These are phyloP conservation scores for Agrypnus murinus DNA, from an alignment of 2,888 invertebrate species.

Conservation along the genomic window DNA sequence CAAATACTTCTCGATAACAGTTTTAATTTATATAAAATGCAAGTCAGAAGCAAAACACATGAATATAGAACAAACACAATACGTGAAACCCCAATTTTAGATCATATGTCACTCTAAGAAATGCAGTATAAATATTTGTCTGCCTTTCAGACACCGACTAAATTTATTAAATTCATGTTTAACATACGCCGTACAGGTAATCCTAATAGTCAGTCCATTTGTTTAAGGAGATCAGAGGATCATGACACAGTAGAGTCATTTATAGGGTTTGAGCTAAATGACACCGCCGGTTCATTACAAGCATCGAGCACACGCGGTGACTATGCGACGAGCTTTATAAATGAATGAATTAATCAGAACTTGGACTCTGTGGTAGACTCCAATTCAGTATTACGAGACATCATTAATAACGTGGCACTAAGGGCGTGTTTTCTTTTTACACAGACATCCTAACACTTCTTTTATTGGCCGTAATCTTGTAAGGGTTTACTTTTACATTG, in stretches of 20 bases:
- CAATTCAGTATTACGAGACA: neutral
- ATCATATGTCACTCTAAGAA: too few species aligned
- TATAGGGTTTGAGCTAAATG: conserved; percentile 33
- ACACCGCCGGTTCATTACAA: conserved; percentile 42
- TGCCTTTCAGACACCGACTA: too few species aligned
- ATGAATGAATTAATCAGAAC: conserved; percentile 50
- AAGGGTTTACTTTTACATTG: too few species aligned
- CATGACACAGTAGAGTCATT: conserved; percentile 28
- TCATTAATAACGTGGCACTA: conserved; percentile 12
- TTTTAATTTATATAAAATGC: too few species aligned
- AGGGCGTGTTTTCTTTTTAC: neutral
- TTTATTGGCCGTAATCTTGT: too few species aligned
- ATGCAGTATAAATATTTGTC: too few species aligned
- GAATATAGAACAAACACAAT: too few species aligned
- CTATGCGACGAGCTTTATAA: conserved; percentile 44
- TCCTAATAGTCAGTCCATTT: conserved; percentile 5
- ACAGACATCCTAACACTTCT: too few species aligned
- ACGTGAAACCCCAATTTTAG: too few species aligned
- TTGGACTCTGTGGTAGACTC: conserved; percentile 13
- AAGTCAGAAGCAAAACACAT: too few species aligned
- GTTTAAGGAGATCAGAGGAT: conserved; percentile 19
- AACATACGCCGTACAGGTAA: conserved; percentile 10
- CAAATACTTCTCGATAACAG: too few species aligned
- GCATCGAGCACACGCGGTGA: conserved; percentile 47
- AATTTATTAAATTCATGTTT: conserved; percentile 22